A percentile compares a stretch with the other conserved stretches of the same genome.
These are phyloP conservation scores for Caranx ignobilis DNA, from an alignment of 2,113 vertebrate genomes.

Conservation along the genomic window DNA sequence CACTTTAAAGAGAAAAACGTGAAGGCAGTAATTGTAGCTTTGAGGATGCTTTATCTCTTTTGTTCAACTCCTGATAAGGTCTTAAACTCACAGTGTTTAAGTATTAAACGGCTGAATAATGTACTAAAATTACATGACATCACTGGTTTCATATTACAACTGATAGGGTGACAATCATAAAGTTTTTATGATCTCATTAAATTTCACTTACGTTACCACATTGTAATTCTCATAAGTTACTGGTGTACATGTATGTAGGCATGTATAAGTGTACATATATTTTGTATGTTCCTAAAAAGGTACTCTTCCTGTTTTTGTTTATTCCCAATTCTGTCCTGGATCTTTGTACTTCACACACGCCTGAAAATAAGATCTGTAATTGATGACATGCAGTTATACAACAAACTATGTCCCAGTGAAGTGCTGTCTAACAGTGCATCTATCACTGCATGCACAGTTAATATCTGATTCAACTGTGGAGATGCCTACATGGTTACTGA, in stretches of 20 bases:
- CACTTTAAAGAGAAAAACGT: constrained; percentile 12
- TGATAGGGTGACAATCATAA: neutral
- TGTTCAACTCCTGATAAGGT: neutral
- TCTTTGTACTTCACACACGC: neutral
- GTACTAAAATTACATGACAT: neutral
- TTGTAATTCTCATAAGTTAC: neutral
- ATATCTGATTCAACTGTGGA: constrained; percentile 3
- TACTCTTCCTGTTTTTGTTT: neutral
- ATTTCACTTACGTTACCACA: neutral
- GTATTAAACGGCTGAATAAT: neutral
- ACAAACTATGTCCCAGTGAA: neutral
- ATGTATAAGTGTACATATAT: neutral
- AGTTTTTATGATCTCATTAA: neutral
- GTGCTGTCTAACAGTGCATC: neutral
- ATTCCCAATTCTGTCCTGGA: neutral
- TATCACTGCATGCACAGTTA: constrained; percentile 1
- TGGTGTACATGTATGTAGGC: neutral
- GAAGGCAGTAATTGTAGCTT: neutral
- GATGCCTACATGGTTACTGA: constrained; percentile 10
- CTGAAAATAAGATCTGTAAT: neutral
- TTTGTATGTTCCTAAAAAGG: neutral
- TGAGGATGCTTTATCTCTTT: neutral
- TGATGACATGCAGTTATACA: constrained; percentile 28
- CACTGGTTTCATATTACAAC: neutral
- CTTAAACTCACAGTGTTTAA: neutral